These are phyloP conservation scores for Heterodera filipjevi DNA, from an alignment of 2,888 invertebrate species.

Conservation along the genomic window DNA sequence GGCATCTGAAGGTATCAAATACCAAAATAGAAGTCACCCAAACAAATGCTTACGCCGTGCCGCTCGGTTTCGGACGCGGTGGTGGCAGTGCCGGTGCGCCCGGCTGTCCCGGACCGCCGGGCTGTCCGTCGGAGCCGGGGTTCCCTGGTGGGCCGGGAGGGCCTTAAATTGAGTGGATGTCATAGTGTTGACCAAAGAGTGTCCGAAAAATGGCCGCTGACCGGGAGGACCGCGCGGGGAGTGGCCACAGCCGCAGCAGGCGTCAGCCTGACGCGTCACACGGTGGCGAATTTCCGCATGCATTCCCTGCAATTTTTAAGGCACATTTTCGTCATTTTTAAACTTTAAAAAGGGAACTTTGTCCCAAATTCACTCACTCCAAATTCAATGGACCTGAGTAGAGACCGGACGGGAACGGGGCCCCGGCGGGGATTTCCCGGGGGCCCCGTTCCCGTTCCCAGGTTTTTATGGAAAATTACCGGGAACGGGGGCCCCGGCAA, in stretches of 20 bases:
- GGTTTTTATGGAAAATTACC: too few species aligned
- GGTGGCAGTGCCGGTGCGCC: conserved; percentile 53
- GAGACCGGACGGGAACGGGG: too few species aligned
- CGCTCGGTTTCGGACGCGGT: background rate
- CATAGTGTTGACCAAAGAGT: background rate
- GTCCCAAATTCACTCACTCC: too few species aligned
- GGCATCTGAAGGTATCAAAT: background rate
- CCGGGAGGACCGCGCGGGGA: conserved; percentile 47
- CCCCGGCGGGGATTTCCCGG: too few species aligned
- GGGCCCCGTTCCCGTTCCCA: too few species aligned
- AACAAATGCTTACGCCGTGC: background rate
- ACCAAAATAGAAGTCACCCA: background rate
- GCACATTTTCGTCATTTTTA: too few species aligned
- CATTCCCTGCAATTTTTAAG: conserved; percentile 2
- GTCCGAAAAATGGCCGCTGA: background rate
- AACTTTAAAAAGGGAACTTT: too few species aligned
- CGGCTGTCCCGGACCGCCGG: conserved; percentile 48
- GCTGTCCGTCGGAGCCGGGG: conserved; percentile 48
- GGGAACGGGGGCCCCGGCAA: too few species aligned
- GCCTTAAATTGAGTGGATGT: conserved; percentile 29
- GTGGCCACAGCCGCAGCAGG: conserved; percentile 40
- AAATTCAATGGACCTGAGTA: too few species aligned
- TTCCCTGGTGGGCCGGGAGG: conserved; percentile 44
- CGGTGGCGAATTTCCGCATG: conserved; percentile 22
- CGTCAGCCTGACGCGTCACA: conserved; percentile 30